These are phyloP conservation scores for Frankliniella intonsa DNA, from an alignment of 2,888 invertebrate species.

Conservation along the genomic window DNA sequence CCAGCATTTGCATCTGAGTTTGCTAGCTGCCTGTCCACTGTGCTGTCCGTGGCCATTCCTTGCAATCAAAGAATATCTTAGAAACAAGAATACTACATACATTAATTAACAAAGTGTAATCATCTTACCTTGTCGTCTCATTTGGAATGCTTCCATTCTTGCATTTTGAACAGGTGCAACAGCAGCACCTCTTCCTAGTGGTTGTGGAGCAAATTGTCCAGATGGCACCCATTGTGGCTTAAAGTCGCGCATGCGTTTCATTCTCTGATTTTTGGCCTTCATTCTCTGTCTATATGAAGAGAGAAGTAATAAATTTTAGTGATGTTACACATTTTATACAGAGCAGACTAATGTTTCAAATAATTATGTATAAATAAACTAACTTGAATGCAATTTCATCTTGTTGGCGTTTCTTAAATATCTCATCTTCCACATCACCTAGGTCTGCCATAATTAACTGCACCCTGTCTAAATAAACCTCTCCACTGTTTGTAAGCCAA, in stretches of 20 bases:
- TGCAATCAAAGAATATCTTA: neutral
- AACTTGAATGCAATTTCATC: constrained; percentile 75
- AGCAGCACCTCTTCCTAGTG: constrained; percentile 49
- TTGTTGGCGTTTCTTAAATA: constrained; percentile 87
- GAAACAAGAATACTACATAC: neutral
- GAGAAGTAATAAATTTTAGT: neutral
- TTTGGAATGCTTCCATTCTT: constrained; percentile 69
- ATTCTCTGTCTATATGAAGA: constrained; percentile 58
- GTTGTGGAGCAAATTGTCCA: constrained; percentile 72
- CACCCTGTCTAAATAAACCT: constrained; percentile 87
- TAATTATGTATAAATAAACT: neutral
- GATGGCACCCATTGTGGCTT: constrained; percentile 65
- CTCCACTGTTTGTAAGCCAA: constrained; percentile 90
- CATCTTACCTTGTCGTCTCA: constrained; percentile 51
- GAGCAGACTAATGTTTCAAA: no score
- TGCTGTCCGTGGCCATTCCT: neutral
- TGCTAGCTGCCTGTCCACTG: neutral
- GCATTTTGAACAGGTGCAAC: constrained; percentile 59
- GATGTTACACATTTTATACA: no score
- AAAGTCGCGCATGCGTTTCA: constrained; percentile 50
- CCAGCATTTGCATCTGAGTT: constrained; percentile 37
- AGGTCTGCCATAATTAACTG: constrained; percentile 92
- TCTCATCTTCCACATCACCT: constrained; percentile 92
- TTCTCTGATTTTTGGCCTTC: constrained; percentile 54
- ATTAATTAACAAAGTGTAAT: constrained; percentile 36